A percentile compares a stretch with the other conserved stretches of the same genome.
Conservation (phyloP, 37 sponge, comb jelly and placozoan species). For the Cliona cf. orientalis region DNA sequence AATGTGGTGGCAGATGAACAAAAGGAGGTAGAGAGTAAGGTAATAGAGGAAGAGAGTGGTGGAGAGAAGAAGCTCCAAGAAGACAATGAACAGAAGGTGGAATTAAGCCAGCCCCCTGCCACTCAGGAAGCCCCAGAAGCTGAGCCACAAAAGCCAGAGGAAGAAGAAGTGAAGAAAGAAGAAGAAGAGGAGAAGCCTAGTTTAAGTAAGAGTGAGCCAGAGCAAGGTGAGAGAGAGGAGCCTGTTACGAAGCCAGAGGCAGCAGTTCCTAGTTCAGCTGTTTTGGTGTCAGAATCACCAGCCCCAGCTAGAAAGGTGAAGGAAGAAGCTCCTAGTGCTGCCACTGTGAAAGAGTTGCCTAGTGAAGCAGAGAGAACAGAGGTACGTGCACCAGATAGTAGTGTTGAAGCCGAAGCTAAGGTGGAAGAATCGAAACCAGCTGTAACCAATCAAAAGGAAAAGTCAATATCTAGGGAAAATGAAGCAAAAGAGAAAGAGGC, state of each 20-base stretch:
- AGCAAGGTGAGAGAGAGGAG: no score
- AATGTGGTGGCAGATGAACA: background rate
- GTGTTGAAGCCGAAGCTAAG: background rate
- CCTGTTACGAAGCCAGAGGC: background rate
- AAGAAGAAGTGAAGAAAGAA: constrained; percentile 12
- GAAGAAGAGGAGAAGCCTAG: background rate
- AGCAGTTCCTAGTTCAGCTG: background rate
- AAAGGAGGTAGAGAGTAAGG: background rate
- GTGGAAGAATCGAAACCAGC: background rate
- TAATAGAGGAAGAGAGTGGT: background rate
- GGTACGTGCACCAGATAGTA: background rate
- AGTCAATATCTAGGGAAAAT: background rate
- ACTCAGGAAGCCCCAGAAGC: background rate
- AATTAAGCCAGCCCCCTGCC: background rate
- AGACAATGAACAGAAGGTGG: background rate
- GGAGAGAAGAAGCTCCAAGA: constrained; percentile 6
- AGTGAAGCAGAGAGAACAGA: constrained; percentile 2
- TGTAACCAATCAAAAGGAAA: background rate
- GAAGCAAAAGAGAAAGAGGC: background rate
- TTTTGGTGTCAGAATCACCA: background rate
- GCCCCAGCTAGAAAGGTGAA: background rate
- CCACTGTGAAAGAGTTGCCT: background rate
- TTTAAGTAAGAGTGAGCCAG: background rate
- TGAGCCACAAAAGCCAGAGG: background rate
- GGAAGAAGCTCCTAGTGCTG: background rate